phyloP scores from a whole-genome alignment of 37 sponge, comb jelly and placozoan species.

The Chondrilla cf. caribensis region DNA sequence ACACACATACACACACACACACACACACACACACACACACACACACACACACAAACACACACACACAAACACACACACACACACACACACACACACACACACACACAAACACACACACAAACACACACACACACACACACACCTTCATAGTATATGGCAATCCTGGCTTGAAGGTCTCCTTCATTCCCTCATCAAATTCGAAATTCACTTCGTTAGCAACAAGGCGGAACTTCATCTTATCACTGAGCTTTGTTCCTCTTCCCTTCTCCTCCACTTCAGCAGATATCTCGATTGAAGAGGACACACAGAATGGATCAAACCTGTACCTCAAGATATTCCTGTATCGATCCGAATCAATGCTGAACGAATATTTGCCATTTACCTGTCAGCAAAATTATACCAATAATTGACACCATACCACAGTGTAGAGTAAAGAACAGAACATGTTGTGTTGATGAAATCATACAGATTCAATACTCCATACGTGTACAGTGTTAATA shows the following conservation, averaged over 20 bases:
- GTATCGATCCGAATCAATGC: constrained; percentile 12
- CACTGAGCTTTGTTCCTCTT: constrained; percentile 17
- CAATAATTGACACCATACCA: too few species aligned
- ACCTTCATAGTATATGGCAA: constrained; percentile 36
- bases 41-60: too few species aligned
- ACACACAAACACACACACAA: background rate
- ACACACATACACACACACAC: too few species aligned
- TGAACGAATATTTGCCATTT: constrained; percentile 24
- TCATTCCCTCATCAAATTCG: constrained; percentile 32
- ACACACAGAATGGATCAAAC: constrained; percentile 59
- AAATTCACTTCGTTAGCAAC: constrained; percentile 27
- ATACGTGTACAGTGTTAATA: too few species aligned
- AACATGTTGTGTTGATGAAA: too few species aligned
- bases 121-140: constrained; percentile 9
- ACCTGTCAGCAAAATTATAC: too few species aligned
- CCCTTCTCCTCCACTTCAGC: constrained; percentile 53
- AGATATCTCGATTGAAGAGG: constrained; percentile 22
- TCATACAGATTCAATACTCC: too few species aligned
- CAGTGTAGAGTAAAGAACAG: too few species aligned
- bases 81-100: background rate
- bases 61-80: too few species aligned
- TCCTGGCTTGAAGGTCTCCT: constrained; percentile 36
- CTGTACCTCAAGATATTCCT: constrained; percentile 28
- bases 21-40: too few species aligned
- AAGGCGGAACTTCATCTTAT: constrained; percentile 15